Conservation (phyloP, 2,888 invertebrate genomes). For the Stenchaetothrips biformis region DNA sequence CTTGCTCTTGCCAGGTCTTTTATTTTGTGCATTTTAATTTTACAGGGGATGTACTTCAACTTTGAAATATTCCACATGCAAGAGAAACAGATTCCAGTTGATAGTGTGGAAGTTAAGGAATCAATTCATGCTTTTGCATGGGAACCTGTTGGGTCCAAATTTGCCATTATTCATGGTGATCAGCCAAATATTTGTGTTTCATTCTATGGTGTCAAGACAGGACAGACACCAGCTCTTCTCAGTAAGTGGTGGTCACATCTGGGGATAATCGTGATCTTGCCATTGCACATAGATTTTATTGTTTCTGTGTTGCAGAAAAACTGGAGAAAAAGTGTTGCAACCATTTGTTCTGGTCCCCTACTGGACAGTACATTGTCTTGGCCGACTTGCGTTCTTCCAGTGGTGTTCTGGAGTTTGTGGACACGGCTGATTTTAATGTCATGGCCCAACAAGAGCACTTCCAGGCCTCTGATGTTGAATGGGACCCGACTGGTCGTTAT, state of each 20-base stretch:
- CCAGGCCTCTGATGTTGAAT: conserved; percentile 91
- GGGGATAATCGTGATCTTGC: conserved; percentile 5
- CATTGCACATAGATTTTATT: not conserved
- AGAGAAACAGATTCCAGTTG: conserved; percentile 95
- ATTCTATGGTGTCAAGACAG: conserved; percentile 87
- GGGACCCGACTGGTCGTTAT: conserved; percentile 99
- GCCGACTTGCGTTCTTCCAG: conserved; percentile 79
- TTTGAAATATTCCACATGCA: conserved; percentile 99
- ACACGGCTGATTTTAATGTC: conserved; percentile 91
- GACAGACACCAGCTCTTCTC: conserved; percentile 79
- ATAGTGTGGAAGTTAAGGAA: conserved; percentile 93
- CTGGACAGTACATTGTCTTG: conserved; percentile 90
- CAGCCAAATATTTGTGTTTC: conserved; percentile 77
- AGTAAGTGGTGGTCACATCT: conserved; percentile 58
- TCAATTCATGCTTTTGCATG: conserved; percentile 92
- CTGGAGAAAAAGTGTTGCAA: conserved; percentile 83
- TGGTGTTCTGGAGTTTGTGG: conserved; percentile 91
- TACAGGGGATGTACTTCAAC: conserved; percentile 88
- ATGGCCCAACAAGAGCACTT: conserved; percentile 94
- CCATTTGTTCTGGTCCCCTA: conserved; percentile 92
- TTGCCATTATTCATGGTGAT: conserved; percentile 95
- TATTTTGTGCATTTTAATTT: conserved; percentile 31
- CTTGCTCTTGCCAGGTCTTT: conserved; percentile 1
- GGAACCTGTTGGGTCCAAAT: conserved; percentile 96
- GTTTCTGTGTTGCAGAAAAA: conserved; percentile 45